These are phyloP conservation scores for Mormoops blainvillei DNA, from an alignment of 2,113 vertebrate species.

Conservation along the genomic window DNA sequence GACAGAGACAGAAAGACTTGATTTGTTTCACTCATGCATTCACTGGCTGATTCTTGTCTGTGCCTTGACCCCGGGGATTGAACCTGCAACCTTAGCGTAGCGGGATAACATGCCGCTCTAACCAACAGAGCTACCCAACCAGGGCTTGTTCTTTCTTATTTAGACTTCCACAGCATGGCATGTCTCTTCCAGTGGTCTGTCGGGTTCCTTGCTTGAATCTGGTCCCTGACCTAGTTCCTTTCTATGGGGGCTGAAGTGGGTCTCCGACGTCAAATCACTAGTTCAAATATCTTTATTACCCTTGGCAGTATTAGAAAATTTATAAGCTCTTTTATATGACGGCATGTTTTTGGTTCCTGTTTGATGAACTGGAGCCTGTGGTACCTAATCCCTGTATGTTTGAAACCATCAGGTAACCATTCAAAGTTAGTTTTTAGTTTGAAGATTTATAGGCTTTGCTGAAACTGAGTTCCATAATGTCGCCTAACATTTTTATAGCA, in stretches of 20 bases:
- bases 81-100: too few relatives aligned
- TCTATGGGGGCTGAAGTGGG: not conserved
- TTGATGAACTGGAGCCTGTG: not conserved
- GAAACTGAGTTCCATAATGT: not conserved
- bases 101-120: too few relatives aligned
- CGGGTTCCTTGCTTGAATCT: constrained; percentile 3
- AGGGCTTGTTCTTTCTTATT: not conserved
- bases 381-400: not conserved
- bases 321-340: not conserved
- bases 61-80: too few relatives aligned
- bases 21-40: too few relatives aligned
- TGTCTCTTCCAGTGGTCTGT: not conserved
- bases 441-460: constrained; percentile 33
- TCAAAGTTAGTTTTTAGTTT: constrained; percentile 37
- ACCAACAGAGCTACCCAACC: too few relatives aligned
- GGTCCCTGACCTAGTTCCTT: not conserved
- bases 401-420: not conserved
- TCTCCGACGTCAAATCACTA: not conserved
- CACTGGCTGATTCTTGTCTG: too few relatives aligned
- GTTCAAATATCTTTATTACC: not conserved
- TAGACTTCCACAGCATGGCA: not conserved
- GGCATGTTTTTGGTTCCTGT: not conserved
- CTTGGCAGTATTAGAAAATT: constrained; percentile 11
- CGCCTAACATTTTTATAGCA: not conserved
- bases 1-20: too few relatives aligned